Conservation (phyloP, 2,113 vertebrate species). For the Misgurnus anguillicaudatus region DNA sequence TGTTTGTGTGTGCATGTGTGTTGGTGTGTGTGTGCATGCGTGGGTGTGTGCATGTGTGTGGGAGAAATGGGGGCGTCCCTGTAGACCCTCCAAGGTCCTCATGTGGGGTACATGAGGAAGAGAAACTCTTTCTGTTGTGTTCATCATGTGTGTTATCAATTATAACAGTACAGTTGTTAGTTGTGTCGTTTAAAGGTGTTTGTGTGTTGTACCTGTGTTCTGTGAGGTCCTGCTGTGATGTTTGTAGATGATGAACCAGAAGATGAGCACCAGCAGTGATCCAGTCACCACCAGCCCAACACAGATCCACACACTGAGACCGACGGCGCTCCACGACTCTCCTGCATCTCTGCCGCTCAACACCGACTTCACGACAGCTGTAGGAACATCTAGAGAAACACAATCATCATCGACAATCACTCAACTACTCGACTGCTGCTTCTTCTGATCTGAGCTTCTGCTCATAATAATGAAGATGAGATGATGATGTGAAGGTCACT, state of each 20-base stretch:
- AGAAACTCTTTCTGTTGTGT: constrained; percentile 42
- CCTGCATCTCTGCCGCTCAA: not conserved
- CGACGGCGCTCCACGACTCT: constrained; percentile 27
- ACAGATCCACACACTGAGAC: constrained; percentile 59
- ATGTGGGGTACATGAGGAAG: constrained; percentile 21
- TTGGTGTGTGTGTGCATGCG: not conserved
- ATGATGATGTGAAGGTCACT: not conserved
- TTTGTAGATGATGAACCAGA: constrained; percentile 69
- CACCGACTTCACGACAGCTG: not conserved
- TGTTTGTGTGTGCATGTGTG: constrained; percentile 15
- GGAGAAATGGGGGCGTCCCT: constrained; percentile 29
- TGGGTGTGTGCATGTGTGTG: not conserved
- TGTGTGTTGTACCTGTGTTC: constrained; percentile 56
- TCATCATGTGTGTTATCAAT: no score
- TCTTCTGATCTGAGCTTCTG: not conserved
- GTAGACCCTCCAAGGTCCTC: constrained; percentile 24
- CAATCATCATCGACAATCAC: not conserved
- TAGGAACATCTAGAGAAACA: not conserved
- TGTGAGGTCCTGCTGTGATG: constrained; percentile 38
- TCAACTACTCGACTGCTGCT: not conserved
- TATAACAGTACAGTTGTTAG: not conserved
- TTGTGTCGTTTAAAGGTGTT: constrained; percentile 16
- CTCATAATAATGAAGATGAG: not conserved
- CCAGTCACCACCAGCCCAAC: constrained; percentile 54
- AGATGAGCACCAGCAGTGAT: constrained; percentile 61